phyloP scores from a whole-genome alignment of 2,113 vertebrate genomes.

The Struthidea cinerea region DNA sequence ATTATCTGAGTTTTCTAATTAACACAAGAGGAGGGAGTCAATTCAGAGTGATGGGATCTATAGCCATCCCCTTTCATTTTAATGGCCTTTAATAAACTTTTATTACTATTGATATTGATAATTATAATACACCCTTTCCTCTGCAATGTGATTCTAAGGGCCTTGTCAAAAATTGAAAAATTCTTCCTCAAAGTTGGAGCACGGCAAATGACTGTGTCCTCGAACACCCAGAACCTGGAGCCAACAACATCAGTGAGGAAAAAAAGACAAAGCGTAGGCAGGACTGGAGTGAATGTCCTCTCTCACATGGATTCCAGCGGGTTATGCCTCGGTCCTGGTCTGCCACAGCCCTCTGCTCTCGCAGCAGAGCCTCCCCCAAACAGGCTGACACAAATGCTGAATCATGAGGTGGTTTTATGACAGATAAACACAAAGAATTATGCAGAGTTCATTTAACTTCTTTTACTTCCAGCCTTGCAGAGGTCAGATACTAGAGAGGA shows the following conservation, averaged over 20 bases:
- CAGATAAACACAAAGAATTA: slow-evolving; percentile 19
- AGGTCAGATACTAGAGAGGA: slow-evolving; percentile 40
- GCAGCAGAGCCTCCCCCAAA: not conserved
- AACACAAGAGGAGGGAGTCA: slow-evolving; percentile 96
- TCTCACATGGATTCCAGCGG: not conserved
- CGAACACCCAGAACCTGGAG: not conserved
- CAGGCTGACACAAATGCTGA: not conserved
- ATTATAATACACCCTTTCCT: slow-evolving; percentile 94
- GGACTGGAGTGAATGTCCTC: not conserved
- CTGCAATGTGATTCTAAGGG: slow-evolving; percentile 78
- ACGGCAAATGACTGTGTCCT: not conserved
- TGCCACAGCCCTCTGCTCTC: not conserved
- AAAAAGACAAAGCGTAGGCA: not conserved
- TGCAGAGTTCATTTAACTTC: slow-evolving; percentile 32
- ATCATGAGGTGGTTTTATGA: not conserved
- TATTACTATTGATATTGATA: slow-evolving; percentile 96
- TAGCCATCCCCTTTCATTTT: slow-evolving; percentile 97
- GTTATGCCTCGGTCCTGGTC: not conserved
- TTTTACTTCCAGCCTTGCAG: not conserved
- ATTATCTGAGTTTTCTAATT: slow-evolving; percentile 98
- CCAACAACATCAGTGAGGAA: not conserved
- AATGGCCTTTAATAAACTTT: slow-evolving; percentile 99
- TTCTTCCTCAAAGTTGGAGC: slow-evolving; percentile 66
- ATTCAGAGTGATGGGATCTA: slow-evolving; percentile 91
- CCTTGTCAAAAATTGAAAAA: slow-evolving; percentile 74